Base-by-base conservation (phyloP, 2,888 invertebrate genomes). In the Euplagia quadripunctaria region DNA sequence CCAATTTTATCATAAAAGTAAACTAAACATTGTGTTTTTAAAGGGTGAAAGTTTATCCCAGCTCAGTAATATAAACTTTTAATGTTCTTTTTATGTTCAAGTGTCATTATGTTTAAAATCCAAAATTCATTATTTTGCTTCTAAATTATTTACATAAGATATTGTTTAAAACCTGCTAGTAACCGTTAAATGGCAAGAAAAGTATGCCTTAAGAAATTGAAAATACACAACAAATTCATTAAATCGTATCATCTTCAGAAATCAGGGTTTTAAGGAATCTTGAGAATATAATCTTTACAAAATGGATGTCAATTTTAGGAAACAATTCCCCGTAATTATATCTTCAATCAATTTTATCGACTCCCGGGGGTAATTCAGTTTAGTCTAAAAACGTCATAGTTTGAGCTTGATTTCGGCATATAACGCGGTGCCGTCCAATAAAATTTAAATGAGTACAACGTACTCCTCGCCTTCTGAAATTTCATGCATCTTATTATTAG, bases 41-140 rank as follows among this genome's bases (percentile, higher is more conserved):
- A 31, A 71, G 31, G 68, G 74, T 73, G 83, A 83, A 79, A 79
- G 78, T 61, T 75, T 71, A 71, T 77, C 17, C 73, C 76, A 78
- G 70, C 61, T 76, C 74, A 63, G 64, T 68, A 72, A 64, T 69
- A 74, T 76, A 73, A 75, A 64, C 63, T 49, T 65, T 68, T 74
- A 72, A 72, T 66, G 72, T 31, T 70, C 70, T 66, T 64, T 70
- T 73, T 12, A 70, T 75, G 17, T 72, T 51, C 70, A 46, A 65
- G 58, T 68, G 68, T 55, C 58, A 58, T 79, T 81, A 76, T 42
- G 75, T 31, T 31, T 31, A 31, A 1, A 2, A 31, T 1, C 1
- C 2, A 31, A 55, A 55, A n/a, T 55, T 55, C 8, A 55, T 55
- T 8, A 31, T 1, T 1, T 31, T 1, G 1, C 7, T 2, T n/a